Percentiles rank a stretch among this genome's conserved stretches.
Conservation (phyloP, 2,113 vertebrate genomes). For the Crotophaga sulcirostris region DNA sequence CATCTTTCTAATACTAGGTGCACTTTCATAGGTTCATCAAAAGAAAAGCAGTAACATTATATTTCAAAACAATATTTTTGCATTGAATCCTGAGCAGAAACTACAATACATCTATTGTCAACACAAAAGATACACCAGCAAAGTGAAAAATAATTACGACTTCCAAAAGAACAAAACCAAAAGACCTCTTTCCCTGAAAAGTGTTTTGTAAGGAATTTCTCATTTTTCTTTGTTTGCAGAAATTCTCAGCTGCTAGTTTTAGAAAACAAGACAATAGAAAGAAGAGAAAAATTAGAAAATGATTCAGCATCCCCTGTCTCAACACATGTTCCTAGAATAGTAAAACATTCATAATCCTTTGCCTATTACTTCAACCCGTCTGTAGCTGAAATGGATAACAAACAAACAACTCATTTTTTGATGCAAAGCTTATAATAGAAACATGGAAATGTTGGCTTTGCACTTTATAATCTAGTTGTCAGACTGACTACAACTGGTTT, state of each 20-base stretch:
- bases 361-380: neutral
- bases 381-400: neutral
- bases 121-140: neutral
- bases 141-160: neutral
- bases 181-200: neutral
- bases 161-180: neutral
- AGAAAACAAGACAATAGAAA: neutral
- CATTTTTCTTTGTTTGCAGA: neutral
- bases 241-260: neutral
- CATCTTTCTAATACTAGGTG: neutral
- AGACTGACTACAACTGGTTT: neutral
- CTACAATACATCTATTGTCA: neutral
- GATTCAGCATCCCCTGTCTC: neutral
- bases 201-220: neutral
- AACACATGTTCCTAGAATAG: neutral
- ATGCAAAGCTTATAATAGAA: neutral
- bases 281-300: neutral
- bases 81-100: neutral
- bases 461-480: neutral
- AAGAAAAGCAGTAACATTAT: neutral
- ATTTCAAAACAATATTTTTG: neutral
- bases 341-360: neutral
- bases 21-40: neutral
- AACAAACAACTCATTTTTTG: rapidly evolving
- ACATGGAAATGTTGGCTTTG: neutral